Evolutionary conservation across 2,888 invertebrate genomes (phyloP).

Genomic region (Masnerella sp.): DNA sequence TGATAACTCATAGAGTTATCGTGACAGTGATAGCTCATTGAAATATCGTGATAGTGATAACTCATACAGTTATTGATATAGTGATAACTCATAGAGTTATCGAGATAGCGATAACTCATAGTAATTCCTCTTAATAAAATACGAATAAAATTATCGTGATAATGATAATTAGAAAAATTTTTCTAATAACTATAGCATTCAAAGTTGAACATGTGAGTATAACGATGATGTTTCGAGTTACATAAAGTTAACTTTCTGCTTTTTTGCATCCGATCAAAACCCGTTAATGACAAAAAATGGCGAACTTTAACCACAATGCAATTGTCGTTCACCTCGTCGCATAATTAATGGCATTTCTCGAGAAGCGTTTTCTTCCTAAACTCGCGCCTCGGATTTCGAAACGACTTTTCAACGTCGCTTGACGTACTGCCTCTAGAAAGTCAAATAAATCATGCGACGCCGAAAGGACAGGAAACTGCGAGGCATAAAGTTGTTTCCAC

Average conservation of each 20-base stretch:
- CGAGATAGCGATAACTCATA: too few relatives aligned
- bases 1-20: too few relatives aligned
- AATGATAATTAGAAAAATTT: too few relatives aligned
- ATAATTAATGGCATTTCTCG: constrained; percentile 43
- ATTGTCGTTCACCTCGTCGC: constrained; percentile 29
- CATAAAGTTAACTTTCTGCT: neutral
- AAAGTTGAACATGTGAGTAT: too few relatives aligned
- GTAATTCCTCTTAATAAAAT: too few relatives aligned
- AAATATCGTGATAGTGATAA: too few relatives aligned
- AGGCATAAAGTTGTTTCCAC: constrained; percentile 36
- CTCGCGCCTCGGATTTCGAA: constrained; percentile 35
- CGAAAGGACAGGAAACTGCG: constrained; percentile 40
- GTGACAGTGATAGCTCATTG: too few relatives aligned
- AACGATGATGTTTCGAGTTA: constrained; percentile 1
- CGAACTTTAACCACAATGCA: constrained; percentile 19
- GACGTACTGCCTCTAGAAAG: constrained; percentile 46
- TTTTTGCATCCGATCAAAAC: too few relatives aligned
- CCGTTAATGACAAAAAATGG: constrained; percentile 10
- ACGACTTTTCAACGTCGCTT: constrained; percentile 39
- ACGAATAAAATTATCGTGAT: too few relatives aligned
- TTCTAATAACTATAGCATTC: too few relatives aligned
- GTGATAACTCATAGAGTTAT: too few relatives aligned
- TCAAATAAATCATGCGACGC: constrained; percentile 52
- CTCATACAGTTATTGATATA: too few relatives aligned
- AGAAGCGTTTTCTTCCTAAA: constrained; percentile 42